phyloP scores from a whole-genome alignment of 2,797 vertebrate species.

The Phalloptychus januarius region DNA sequence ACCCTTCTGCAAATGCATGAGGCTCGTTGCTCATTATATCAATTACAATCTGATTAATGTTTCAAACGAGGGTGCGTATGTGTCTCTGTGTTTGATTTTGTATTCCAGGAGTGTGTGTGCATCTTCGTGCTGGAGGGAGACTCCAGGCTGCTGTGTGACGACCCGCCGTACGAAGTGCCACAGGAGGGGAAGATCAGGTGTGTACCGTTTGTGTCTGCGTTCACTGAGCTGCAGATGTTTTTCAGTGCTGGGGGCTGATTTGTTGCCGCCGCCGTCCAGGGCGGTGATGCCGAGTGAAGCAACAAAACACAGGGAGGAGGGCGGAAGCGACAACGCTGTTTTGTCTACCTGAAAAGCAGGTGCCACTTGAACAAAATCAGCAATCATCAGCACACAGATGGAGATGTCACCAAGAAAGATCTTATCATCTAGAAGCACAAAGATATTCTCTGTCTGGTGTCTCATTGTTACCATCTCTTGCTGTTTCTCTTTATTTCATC shows the following conservation, averaged over 20 bases:
- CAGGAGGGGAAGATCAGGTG: conserved; percentile 88
- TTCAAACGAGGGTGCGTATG: conserved; percentile 20
- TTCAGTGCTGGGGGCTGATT: conserved; percentile 32
- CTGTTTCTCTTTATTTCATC: conserved; percentile 8
- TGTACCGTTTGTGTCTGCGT: conserved; percentile 28
- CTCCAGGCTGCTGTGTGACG: conserved; percentile 82
- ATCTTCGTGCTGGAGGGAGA: conserved; percentile 85
- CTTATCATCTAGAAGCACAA: conserved; percentile 25
- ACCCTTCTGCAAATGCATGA: conserved; percentile 37
- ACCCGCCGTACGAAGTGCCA: conserved; percentile 86
- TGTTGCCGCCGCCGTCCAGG: conserved; percentile 20
- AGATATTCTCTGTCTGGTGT: conserved; percentile 10
- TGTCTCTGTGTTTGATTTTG: conserved; percentile 36
- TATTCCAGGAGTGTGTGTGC: conserved; percentile 85
- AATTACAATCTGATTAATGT: conserved; percentile 46
- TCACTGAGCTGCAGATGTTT: conserved; percentile 30
- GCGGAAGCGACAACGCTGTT: conserved; percentile 8
- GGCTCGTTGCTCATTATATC: conserved; percentile 37
- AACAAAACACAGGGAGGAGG: conserved; percentile 18
- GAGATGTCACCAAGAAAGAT: conserved; percentile 17
- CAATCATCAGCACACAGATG: conserved; percentile 24
- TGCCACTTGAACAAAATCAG: conserved; percentile 42
- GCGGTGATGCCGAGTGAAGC: conserved; percentile 22
- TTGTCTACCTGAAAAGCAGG: conserved; percentile 47
- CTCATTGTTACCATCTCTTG: conserved; percentile 5